Percentiles rank a stretch among this genome's conserved stretches.
phyloP scores from a whole-genome alignment of 2,797 vertebrate species.

The Hydrocynus forskahlii region DNA sequence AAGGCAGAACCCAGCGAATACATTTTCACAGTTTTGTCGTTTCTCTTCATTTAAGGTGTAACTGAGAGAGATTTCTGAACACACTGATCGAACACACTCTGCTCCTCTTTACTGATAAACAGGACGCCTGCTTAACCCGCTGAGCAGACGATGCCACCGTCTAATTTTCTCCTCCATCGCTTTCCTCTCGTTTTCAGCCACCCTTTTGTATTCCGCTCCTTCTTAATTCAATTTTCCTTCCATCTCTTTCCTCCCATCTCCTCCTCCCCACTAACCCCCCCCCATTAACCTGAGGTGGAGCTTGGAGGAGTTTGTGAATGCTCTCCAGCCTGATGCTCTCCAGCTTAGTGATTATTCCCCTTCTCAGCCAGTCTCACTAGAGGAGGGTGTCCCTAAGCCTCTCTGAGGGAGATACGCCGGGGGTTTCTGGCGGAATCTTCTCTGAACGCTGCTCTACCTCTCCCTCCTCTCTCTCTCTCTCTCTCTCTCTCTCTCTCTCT shows the following conservation, averaged over 20 bases:
- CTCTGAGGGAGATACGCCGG: constrained; percentile 31
- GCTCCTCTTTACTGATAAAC: too few relatives aligned
- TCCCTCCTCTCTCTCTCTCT: neutral
- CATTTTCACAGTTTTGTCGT: neutral
- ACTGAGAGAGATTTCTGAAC: neutral
- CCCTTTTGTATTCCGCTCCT: constrained; percentile 25
- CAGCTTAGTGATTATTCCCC: constrained; percentile 51
- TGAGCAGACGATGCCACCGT: neutral
- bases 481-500: neutral
- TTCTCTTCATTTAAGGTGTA: neutral
- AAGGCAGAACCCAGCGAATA: neutral
- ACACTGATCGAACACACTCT: neutral
- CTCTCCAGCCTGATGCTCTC: constrained; percentile 10
- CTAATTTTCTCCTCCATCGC: neutral
- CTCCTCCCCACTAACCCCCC: neutral
- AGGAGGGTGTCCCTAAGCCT: constrained; percentile 38
- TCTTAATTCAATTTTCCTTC: constrained; percentile 23
- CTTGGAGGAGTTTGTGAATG: constrained; percentile 32
- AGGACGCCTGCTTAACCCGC: neutral
- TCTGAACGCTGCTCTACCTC: neutral
- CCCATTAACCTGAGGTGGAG: constrained; percentile 37
- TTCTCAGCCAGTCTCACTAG: constrained; percentile 46
- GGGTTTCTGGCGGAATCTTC: neutral
- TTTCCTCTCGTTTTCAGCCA: neutral
- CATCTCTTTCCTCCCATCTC: neutral